Evolutionary conservation across 2,113 vertebrate genomes (phyloP).

Genomic region (Tupaia chinensis): DNA sequence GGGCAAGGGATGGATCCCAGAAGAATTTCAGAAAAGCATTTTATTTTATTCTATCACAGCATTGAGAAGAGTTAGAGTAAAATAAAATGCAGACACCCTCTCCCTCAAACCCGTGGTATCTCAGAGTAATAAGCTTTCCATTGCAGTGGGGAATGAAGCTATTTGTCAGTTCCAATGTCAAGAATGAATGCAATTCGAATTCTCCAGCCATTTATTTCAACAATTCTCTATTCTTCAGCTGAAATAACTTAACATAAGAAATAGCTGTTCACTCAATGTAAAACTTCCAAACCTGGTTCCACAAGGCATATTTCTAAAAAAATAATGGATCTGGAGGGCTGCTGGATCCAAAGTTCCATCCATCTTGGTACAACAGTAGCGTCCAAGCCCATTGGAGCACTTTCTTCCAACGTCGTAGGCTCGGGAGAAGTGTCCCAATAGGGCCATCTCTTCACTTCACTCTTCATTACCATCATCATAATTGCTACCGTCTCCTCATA

Average conservation of each 20-base stretch:
- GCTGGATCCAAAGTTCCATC: constrained; percentile 62
- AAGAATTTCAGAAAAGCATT: constrained; percentile 49
- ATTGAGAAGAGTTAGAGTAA: constrained; percentile 50
- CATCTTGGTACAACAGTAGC: constrained; percentile 64
- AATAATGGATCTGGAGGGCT: constrained; percentile 70
- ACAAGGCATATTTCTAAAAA: constrained; percentile 53
- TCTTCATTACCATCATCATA: constrained; percentile 78
- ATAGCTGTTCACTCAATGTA: constrained; percentile 71
- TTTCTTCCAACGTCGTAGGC: constrained; percentile 23
- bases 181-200: constrained; percentile 74
- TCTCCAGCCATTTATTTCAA: constrained; percentile 78
- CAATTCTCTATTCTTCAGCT: constrained; percentile 75
- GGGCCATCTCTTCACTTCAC: constrained; percentile 36
- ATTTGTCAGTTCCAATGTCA: constrained; percentile 76
- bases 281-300: constrained; percentile 63
- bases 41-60: neutral
- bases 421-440: constrained; percentile 42
- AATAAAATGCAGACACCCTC: neutral
- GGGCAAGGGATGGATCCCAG: constrained; percentile 29
- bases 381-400: constrained; percentile 38
- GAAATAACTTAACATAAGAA: constrained; percentile 69
- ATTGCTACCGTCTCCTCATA: constrained; percentile 74
- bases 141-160: constrained; percentile 53
- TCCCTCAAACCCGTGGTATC: constrained; percentile 10
- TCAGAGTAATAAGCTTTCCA: constrained; percentile 71